Conservation (phyloP, 2,888 invertebrate genomes). For the Lapara coniferarum region DNA sequence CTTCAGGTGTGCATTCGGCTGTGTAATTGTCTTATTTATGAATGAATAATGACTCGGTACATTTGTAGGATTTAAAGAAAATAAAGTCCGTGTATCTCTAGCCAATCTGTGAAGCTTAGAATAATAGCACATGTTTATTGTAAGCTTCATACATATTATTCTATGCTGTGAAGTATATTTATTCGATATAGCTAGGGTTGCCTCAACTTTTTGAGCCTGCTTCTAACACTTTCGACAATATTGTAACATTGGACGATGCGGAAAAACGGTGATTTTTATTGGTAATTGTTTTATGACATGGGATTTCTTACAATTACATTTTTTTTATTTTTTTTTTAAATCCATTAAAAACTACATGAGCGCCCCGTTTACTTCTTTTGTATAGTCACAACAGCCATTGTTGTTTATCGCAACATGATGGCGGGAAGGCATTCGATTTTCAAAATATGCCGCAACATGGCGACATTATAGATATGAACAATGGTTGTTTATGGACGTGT, state of each 20-base stretch:
- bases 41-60: not conserved
- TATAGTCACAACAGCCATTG: conserved; percentile 3
- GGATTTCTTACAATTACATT: too few relatives aligned
- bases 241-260: too few relatives aligned
- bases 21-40: not conserved
- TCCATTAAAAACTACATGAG: not conserved
- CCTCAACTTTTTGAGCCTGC: too few relatives aligned
- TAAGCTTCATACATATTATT: too few relatives aligned
- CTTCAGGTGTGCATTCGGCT: not conserved
- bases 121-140: too few relatives aligned
- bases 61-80: not conserved
- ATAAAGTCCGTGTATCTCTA: not conserved
- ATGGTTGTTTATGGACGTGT: conserved; percentile 68
- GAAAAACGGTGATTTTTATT: too few relatives aligned
- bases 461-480: conserved; percentile 57
- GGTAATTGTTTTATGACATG: too few relatives aligned
- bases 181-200: too few relatives aligned
- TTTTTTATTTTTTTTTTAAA: not conserved
- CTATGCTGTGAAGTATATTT: too few relatives aligned
- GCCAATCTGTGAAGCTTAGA: too few relatives aligned
- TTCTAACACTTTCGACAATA: too few relatives aligned
- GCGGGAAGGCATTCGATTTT: conserved; percentile 22
- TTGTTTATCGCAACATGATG: conserved; percentile 3
- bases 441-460: conserved; percentile 25
- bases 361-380: not conserved